These are phyloP conservation scores for Neuroscelio doddi DNA, from an alignment of 2,888 invertebrate genomes.

Conservation along the genomic window DNA sequence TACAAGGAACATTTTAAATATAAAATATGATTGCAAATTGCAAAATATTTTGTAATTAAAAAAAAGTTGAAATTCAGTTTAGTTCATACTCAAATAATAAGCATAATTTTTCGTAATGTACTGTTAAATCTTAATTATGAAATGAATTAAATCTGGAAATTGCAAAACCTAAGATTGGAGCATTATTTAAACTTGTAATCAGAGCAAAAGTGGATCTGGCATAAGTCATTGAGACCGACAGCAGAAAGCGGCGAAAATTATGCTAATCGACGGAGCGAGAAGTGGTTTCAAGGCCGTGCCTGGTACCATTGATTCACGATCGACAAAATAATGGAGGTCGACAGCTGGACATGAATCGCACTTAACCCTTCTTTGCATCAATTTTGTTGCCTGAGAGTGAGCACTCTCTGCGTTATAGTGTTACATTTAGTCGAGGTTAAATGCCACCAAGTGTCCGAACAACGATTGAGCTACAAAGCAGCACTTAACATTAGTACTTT, in stretches of 20 bases:
- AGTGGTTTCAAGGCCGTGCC: slow-evolving; percentile 21
- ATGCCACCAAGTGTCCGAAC: not conserved
- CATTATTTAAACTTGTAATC: slow-evolving; percentile 17
- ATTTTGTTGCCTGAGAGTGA: slow-evolving; percentile 6
- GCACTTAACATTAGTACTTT: slow-evolving; percentile 10
- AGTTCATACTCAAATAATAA: too few relatives aligned
- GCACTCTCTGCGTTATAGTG: not conserved
- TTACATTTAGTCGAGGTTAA: not conserved
- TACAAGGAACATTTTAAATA: too few relatives aligned
- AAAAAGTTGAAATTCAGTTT: too few relatives aligned
- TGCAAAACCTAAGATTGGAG: too few relatives aligned
- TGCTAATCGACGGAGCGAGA: slow-evolving; percentile 23
- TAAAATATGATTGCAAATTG: too few relatives aligned
- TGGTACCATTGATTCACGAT: slow-evolving; percentile 9
- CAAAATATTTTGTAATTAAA: too few relatives aligned
- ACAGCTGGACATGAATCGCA: slow-evolving; percentile 18
- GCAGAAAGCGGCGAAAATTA: slow-evolving; percentile 13
- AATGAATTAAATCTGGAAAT: too few relatives aligned
- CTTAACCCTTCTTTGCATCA: slow-evolving; percentile 21
- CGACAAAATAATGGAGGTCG: slow-evolving; percentile 15
- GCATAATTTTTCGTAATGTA: too few relatives aligned
- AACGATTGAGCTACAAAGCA: not conserved
- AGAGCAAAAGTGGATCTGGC: slow-evolving; percentile 4
- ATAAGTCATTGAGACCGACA: too few relatives aligned
- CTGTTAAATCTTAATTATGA: too few relatives aligned